Evolutionary conservation across 2,113 vertebrate genomes (phyloP), one percentile per base, ranked within the genome.

Genomic region (Echinops telfairi): DNA sequence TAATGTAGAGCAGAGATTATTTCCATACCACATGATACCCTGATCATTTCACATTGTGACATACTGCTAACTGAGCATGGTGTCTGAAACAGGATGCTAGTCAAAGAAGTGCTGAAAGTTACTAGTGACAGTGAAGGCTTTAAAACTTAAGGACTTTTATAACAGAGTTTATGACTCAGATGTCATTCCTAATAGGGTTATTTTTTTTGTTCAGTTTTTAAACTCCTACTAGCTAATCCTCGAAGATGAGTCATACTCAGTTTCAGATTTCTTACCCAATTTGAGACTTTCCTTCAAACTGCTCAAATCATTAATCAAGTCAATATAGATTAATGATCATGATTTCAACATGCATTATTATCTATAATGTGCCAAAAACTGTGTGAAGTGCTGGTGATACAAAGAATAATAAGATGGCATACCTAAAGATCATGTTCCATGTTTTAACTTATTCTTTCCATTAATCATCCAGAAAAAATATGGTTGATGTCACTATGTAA

Each of bases 191-290:
- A 88, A 89, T 70, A 92, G 57, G 82, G 36, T 78, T 94, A 71
- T 71, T 89, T 95, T 71, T 43, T 80, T 62, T 90, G 23, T 89
- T 96, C 85, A 75, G 75, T 89, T 87, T 94, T 88, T 76, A 91
- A 92, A 78, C n/a, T 94, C 78, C 43, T 88, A n/a, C 73, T 75
- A 78, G 40, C 40, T 91, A n/a, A 77, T 91, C 66, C 90, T 1
- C 77, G 23, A 89, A 57, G 53, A 57, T 93, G 86, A 94, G 78
- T 84, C 82, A 95, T 22, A 79, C 8, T 75, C 14, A 79, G 15
- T 47, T 93, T 86, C 19, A 86, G 16, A 71, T 86, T 5, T 27
- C 82, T 88, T 15, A 64, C 53, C 43, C 78, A 75, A 77, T 92
- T 91, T 88, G 31, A 83, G 57, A 82, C 36, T 83, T 79, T 64